These are phyloP conservation scores for Temnothorax ravouxi DNA, from an alignment of 2,888 invertebrate species.

Conservation along the genomic window DNA sequence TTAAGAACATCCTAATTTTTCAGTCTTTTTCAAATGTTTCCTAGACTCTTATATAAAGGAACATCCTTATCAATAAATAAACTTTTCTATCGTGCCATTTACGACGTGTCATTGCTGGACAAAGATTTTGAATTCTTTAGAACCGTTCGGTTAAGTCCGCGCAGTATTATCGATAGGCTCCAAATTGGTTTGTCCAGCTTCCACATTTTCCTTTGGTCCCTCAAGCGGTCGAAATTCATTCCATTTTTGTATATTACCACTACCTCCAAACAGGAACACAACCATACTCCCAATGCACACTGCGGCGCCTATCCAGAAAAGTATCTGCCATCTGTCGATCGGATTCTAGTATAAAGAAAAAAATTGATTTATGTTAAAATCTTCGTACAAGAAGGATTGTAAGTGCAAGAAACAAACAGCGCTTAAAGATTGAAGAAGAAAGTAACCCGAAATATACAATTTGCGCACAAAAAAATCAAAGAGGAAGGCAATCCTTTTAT, in stretches of 20 bases:
- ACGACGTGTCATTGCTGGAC: not conserved
- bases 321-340: conserved; percentile 84
- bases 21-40: not conserved
- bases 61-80: not conserved
- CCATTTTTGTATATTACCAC: conserved; percentile 85
- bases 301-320: conserved; percentile 84
- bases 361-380: conserved; percentile 35
- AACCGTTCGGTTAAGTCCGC: not conserved
- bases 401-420: not conserved
- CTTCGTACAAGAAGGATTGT: not conserved
- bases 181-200: not conserved
- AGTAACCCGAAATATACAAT: not conserved
- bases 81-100: not conserved
- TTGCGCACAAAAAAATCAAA: not conserved
- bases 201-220: not conserved
- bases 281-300: conserved; percentile 83
- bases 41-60: not conserved
- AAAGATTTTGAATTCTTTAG: not conserved
- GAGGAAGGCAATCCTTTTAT: not conserved
- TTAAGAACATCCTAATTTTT: not conserved
- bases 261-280: conserved; percentile 84
- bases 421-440: not conserved
- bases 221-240: conserved; percentile 76
- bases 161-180: not conserved
- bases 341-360: conserved; percentile 80